A percentile compares a stretch with the other conserved stretches of the same genome.
Conservation (phyloP, 2,888 invertebrate species). For the Villa cingulata region DNA sequence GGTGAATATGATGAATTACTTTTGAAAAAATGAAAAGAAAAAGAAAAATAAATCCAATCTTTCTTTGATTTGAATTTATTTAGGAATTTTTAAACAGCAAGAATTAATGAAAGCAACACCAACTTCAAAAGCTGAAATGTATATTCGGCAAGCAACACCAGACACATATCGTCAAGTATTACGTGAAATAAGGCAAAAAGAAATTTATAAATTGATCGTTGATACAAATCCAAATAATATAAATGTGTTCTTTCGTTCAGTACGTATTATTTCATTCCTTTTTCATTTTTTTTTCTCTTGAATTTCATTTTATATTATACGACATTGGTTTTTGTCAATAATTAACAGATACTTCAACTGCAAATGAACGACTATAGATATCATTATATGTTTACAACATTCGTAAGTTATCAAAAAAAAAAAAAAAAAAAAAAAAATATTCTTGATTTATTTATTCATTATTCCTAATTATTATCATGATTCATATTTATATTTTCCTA, state of each 20-base stretch:
- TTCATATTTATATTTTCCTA: constrained; percentile 29
- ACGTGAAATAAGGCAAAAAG: constrained; percentile 59
- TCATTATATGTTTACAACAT: constrained; percentile 66
- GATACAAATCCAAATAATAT: constrained; percentile 76
- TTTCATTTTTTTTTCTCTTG: not conserved
- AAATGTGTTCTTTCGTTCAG: constrained; percentile 72
- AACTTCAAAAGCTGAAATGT: constrained; percentile 54
- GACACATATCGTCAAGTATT: constrained; percentile 53
- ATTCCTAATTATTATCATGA: too few relatives aligned
- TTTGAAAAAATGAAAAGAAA: not conserved
- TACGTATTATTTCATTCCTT: constrained; percentile 39
- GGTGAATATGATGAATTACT: constrained; percentile 41
- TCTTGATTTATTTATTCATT: too few relatives aligned
- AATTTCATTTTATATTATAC: constrained; percentile 26
- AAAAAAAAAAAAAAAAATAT: too few relatives aligned
- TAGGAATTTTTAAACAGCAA: constrained; percentile 72
- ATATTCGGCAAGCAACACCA: constrained; percentile 60
- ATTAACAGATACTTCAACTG: constrained; percentile 82
- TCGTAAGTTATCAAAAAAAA: constrained; percentile 52
- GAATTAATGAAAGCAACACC: constrained; percentile 63
- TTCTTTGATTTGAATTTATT: not conserved
- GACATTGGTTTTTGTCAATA: too few relatives aligned
- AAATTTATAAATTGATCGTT: constrained; percentile 74
- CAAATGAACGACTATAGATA: constrained; percentile 79
- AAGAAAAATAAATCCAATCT: not conserved